These are phyloP conservation scores for Orycteropus afer DNA, from an alignment of 2,113 vertebrate genomes.

Conservation along the genomic window DNA sequence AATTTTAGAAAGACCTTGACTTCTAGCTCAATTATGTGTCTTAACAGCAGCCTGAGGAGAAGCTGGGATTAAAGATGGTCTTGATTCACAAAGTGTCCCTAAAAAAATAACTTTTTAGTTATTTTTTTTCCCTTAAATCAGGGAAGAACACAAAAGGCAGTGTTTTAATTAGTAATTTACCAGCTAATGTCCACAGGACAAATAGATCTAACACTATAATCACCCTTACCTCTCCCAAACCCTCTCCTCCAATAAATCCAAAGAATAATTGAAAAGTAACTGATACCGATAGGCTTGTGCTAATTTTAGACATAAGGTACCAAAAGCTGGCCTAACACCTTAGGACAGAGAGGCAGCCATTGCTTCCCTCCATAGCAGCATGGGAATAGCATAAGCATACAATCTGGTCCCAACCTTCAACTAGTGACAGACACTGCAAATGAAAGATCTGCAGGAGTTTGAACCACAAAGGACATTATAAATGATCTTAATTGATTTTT, in stretches of 20 bases:
- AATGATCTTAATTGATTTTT: background rate
- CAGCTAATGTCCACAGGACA: constrained; percentile 52
- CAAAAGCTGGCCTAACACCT: background rate
- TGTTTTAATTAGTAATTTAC: constrained; percentile 64
- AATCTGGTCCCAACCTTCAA: background rate
- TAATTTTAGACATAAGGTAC: background rate
- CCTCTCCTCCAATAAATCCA: background rate
- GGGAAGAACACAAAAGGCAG: constrained; percentile 55
- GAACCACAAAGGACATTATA: background rate
- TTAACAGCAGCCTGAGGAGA: constrained; percentile 77
- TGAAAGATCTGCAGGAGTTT: background rate
- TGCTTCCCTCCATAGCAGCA: background rate
- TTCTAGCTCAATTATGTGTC: constrained; percentile 78
- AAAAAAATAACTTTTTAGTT: constrained; percentile 75
- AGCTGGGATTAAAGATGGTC: constrained; percentile 82
- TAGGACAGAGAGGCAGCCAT: background rate
- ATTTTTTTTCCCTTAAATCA: constrained; percentile 70
- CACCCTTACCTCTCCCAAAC: background rate
- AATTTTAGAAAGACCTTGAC: constrained; percentile 81
- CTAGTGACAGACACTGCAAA: background rate
- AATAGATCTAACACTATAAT: background rate
- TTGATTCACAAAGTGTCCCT: constrained; percentile 84
- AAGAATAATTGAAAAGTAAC: background rate
- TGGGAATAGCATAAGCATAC: background rate
- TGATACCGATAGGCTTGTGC: background rate